Evolutionary conservation across 2,113 vertebrate genomes (phyloP).

Genomic region (Pachyramphus minor): DNA sequence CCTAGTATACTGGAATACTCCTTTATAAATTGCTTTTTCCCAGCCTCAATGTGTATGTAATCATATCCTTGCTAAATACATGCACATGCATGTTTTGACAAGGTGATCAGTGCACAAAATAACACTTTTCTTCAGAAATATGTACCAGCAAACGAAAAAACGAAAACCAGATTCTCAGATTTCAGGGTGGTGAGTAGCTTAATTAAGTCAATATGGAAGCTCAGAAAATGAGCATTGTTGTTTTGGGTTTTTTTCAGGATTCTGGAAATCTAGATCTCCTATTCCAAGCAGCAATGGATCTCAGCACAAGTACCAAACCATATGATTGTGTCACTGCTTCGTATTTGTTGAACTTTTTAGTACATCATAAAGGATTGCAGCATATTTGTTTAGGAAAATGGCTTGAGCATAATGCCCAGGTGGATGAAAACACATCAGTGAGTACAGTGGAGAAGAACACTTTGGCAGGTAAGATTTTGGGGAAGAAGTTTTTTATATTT

Average conservation of each 20-base stretch:
- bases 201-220: not conserved
- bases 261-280: slow-evolving; percentile 67
- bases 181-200: not conserved
- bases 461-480: slow-evolving; percentile 77
- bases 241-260: slow-evolving; percentile 60
- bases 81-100: not conserved
- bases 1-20: not conserved
- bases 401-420: not conserved
- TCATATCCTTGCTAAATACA: not conserved
- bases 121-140: not conserved
- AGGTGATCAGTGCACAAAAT: not conserved
- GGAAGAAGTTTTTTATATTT: not conserved
- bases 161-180: not conserved
- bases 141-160: not conserved
- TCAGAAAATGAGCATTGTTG: not conserved
- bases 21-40: not conserved
- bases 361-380: slow-evolving; percentile 76
- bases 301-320: slow-evolving; percentile 91
- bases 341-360: slow-evolving; percentile 84
- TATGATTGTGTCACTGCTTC: slow-evolving; percentile 92
- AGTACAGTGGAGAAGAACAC: slow-evolving; percentile 81
- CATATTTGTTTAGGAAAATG: slow-evolving; percentile 55
- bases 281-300: slow-evolving; percentile 84
- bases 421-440: not conserved
- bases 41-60: not conserved